Evolutionary conservation across 2,113 vertebrate genomes (phyloP).

Genomic region (Sinosuthora webbiana): DNA sequence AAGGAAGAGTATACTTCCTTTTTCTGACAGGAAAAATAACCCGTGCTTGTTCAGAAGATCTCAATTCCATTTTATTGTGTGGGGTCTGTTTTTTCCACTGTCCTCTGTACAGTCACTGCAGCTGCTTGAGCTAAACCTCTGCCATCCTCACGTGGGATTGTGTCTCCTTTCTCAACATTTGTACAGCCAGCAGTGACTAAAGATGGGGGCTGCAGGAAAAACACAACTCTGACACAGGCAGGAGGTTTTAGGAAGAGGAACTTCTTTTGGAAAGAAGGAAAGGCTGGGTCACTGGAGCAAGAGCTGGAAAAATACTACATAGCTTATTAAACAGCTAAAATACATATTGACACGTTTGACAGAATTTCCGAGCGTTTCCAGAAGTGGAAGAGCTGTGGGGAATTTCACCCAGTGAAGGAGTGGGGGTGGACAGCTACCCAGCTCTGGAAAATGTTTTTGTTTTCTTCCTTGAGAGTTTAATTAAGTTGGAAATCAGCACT

Average conservation of each 20-base stretch:
- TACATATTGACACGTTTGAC: not conserved
- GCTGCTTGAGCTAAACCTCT: not conserved
- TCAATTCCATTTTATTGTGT: not conserved
- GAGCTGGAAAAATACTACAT: not conserved
- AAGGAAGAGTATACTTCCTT: conserved; percentile 62
- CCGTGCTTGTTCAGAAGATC: not conserved
- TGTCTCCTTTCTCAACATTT: not conserved
- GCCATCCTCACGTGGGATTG: not conserved
- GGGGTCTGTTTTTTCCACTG: not conserved
- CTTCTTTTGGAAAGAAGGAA: not conserved
- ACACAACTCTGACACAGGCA: not conserved
- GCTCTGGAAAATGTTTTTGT: not conserved
- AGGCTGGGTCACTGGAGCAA: not conserved
- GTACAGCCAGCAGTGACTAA: not conserved
- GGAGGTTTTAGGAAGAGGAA: not conserved
- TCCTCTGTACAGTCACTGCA: not conserved
- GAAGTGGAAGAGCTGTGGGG: not conserved
- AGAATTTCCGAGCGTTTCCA: not conserved
- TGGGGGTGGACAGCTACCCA: not conserved
- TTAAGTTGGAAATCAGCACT: not conserved
- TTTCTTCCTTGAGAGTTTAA: not conserved
- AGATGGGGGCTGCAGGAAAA: not conserved
- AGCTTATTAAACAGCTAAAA: not conserved
- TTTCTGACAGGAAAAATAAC: conserved; percentile 48
- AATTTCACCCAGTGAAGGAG: not conserved